Evolutionary conservation across 2,888 invertebrate genomes (phyloP), one percentile per base, ranked within the genome.

Genomic region (Nasonovia ribisnigri): DNA sequence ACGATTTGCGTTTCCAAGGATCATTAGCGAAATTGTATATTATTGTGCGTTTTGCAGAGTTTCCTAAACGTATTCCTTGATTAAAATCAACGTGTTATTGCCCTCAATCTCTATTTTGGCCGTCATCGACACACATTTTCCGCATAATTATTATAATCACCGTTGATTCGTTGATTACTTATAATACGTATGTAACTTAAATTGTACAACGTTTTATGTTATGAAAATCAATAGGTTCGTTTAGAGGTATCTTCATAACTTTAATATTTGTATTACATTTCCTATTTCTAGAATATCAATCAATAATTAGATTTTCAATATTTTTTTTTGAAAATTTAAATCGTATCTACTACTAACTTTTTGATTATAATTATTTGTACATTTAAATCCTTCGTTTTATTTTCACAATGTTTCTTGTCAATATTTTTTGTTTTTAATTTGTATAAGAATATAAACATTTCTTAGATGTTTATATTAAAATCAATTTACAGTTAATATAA

Each of bases 1-100:
- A 60, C 42, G 67, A 88, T 92, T 84, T 88, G 77, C 54, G 84
- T 88, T 88, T 88, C 67, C 36, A 57, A 84, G 3, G 36, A 77
- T n/a, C 67, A 57, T 92, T 92, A 51, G 36, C 10, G 20, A 51
- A 88, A 51, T 77, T 51, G 36, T 60, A 16, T 87, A 60, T 36
- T 60, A 87, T 87, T 87, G 86, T 87, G 10, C 24, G 2, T 24
- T 26, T 54, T 54, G 36, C n/a, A 1, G 20, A 0, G 57, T 57
- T 67, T 84, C 60, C 16, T 67, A 46, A 13, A 92, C n/a, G 86
- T 88, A 67, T 43, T n/a, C 29, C 60, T 77, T 77, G 5, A 87
- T 36, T 84, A 57, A 46, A 84, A 87, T 36, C 57, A 36, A 36
- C 6, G 29, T 51, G 11, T 48, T 48, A 29, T 1, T 20, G 42